Conservation (phyloP, 1,140 invertebrate genomes). For the Brachystomella parvula region DNA sequence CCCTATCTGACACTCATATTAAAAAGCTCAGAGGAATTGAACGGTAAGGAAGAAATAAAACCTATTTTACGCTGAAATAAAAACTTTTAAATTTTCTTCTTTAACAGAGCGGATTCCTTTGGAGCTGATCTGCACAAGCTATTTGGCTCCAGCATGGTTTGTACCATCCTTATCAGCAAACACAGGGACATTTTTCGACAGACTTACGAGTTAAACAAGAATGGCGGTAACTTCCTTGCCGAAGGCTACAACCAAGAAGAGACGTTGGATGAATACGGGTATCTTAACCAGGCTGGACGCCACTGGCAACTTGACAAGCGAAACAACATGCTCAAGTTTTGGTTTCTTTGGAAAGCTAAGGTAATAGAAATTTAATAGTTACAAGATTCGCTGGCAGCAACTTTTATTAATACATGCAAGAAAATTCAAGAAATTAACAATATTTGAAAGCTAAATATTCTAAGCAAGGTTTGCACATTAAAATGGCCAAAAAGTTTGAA, state of each 20-base stretch:
- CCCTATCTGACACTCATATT: not conserved
- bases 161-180: not conserved
- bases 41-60: not conserved
- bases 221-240: not conserved
- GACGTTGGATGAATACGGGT: not conserved
- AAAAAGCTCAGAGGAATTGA: not conserved
- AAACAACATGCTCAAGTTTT: slow-evolving; percentile 16
- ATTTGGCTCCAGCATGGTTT: not conserved
- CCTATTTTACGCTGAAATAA: not conserved
- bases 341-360: slow-evolving; percentile 14
- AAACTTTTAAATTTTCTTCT: not conserved
- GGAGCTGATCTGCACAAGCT: slow-evolving; percentile 14
- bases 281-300: not conserved
- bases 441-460: no score
- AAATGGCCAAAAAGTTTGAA: no score
- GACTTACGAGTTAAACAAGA: no score
- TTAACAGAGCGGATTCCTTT: slow-evolving; percentile 1
- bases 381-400: no score
- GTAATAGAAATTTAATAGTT: no score
- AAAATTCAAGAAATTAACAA: no score
- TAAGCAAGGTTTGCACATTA: no score
- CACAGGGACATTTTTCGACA: not conserved
- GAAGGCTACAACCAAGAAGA: not conserved
- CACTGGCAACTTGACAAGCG: slow-evolving; percentile 5
- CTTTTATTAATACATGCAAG: no score